Percentiles rank a stretch among this genome's conserved stretches.
phyloP scores from a whole-genome alignment of 2,797 vertebrate species.

The Carcharodon carcharias region DNA sequence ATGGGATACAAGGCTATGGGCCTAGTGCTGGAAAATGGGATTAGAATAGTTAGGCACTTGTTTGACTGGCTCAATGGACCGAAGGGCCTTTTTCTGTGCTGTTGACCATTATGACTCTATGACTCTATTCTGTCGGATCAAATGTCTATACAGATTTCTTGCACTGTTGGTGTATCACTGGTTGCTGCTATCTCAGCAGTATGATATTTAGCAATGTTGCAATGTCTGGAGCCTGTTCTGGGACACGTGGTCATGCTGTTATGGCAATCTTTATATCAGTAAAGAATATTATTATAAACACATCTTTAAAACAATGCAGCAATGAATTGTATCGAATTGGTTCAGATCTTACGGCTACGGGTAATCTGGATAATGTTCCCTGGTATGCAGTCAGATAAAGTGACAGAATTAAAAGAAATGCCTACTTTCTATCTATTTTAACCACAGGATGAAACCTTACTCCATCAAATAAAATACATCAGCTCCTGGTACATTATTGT shows the following conservation, averaged over 20 bases:
- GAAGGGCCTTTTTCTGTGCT: too few relatives aligned
- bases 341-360: neutral
- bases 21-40: too few relatives aligned
- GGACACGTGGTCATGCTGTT: neutral
- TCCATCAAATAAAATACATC: conserved; percentile 6
- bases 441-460: neutral
- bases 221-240: neutral
- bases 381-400: neutral
- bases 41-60: too few relatives aligned
- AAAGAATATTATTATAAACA: conserved; percentile 22
- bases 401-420: neutral
- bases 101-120: too few relatives aligned
- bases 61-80: too few relatives aligned
- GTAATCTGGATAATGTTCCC: neutral
- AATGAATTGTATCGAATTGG: neutral
- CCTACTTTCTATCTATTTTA: neutral
- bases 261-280: neutral
- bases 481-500: neutral
- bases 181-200: conserved; percentile 26
- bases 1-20: too few relatives aligned
- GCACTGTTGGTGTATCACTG: neutral
- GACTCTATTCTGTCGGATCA: neutral
- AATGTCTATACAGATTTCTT: conserved; percentile 3
- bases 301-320: conserved; percentile 9
- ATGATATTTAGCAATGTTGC: conserved; percentile 13